A percentile compares a stretch with the other conserved stretches of the same genome.
Evolutionary conservation across 2,797 vertebrate species (phyloP).

Genomic region (Hephaestus fuliginosus): DNA sequence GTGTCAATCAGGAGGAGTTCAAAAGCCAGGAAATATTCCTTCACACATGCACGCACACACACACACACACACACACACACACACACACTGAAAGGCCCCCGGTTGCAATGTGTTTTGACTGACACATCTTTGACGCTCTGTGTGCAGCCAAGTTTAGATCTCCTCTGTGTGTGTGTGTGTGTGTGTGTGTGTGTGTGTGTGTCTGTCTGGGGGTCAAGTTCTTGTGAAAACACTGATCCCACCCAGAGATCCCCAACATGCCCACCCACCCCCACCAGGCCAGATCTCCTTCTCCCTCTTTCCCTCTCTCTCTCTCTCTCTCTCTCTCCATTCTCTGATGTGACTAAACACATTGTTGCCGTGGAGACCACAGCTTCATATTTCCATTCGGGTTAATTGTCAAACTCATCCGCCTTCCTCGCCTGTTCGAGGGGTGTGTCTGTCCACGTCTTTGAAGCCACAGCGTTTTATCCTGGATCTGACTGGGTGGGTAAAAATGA

Average conservation of each 20-base stretch:
- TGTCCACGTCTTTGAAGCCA: neutral
- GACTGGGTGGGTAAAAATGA: neutral
- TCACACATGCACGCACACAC: constrained; percentile 40
- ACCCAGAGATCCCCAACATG: constrained; percentile 59
- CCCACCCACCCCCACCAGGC: neutral
- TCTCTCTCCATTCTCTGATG: constrained; percentile 39
- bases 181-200: constrained; percentile 38
- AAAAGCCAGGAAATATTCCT: constrained; percentile 81
- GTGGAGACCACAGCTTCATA: constrained; percentile 50
- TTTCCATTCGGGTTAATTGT: constrained; percentile 36
- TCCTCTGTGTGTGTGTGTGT: constrained; percentile 35
- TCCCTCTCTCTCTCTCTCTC: constrained; percentile 22
- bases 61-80: constrained; percentile 34
- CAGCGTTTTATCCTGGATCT: neutral
- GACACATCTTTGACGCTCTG: constrained; percentile 77
- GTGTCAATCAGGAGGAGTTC: constrained; percentile 82
- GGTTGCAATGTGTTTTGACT: constrained; percentile 84
- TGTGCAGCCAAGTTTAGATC: constrained; percentile 80
- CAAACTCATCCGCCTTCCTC: constrained; percentile 8
- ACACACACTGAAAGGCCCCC: constrained; percentile 55
- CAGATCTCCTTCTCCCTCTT: neutral
- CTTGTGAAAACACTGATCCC: constrained; percentile 77
- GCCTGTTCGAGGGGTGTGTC: constrained; percentile 15
- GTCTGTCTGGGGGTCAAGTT: constrained; percentile 77
- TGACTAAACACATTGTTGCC: constrained; percentile 56